phyloP scores from a whole-genome alignment of 2,113 vertebrate species.

The Antechinus stuartii region DNA sequence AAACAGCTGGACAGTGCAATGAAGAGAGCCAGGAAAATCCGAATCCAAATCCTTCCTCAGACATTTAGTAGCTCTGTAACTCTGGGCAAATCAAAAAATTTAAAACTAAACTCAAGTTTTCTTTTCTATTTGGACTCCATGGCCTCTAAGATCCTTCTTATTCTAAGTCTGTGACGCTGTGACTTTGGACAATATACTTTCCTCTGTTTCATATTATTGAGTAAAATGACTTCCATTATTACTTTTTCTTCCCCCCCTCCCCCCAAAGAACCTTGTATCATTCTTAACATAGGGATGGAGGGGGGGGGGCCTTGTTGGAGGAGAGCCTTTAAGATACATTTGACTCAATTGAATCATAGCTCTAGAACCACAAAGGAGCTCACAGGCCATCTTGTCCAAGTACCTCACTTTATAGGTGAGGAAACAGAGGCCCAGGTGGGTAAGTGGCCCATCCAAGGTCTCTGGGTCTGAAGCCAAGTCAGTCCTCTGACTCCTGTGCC shows the following conservation, averaged over 20 bases:
- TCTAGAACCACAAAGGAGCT: background rate
- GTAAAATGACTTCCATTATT: background rate
- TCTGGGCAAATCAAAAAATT: background rate
- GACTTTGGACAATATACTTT: background rate
- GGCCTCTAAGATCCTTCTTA: background rate
- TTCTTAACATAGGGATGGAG: background rate
- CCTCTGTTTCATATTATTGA: background rate
- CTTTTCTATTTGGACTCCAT: background rate
- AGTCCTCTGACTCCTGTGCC: background rate
- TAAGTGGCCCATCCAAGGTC: background rate
- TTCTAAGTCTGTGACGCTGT: background rate
- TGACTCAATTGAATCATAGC: background rate
- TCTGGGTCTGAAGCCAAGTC: background rate
- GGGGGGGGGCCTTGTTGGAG: background rate
- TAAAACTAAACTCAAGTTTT: background rate
- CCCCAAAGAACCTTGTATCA: background rate
- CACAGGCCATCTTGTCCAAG: background rate
- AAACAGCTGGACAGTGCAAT: background rate
- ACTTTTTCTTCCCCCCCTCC: background rate
- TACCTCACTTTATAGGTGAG: background rate
- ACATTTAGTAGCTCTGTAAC: background rate
- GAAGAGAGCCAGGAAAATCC: background rate
- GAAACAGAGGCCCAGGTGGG: background rate
- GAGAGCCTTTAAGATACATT: background rate
- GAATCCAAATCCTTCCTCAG: background rate